These are phyloP conservation scores for Diadumene lineata DNA, from an alignment of 92 coral and sea anemone genomes.

Conservation along the genomic window DNA sequence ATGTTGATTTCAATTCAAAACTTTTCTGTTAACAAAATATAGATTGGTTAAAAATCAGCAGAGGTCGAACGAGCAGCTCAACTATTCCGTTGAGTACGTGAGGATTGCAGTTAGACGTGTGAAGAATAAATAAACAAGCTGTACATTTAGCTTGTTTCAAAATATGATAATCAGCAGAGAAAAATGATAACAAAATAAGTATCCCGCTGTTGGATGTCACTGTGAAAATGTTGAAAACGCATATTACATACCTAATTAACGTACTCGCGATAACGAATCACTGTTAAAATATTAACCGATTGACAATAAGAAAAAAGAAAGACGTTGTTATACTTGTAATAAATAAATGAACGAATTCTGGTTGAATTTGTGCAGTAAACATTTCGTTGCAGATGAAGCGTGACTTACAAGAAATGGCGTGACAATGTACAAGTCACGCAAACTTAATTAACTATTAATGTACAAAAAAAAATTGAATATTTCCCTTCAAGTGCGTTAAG, in stretches of 20 bases:
- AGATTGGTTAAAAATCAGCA: too few species aligned
- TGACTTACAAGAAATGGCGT: slow-evolving; percentile 13
- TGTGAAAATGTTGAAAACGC: not conserved
- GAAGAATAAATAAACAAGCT: not conserved
- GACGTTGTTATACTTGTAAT: too few species aligned
- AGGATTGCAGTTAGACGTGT: not conserved
- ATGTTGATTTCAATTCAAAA: too few species aligned
- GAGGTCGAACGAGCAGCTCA: too few species aligned
- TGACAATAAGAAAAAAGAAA: not conserved
- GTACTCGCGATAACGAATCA: not conserved
- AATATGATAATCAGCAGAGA: slow-evolving; percentile 19
- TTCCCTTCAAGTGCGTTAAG: not conserved
- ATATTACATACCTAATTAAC: not conserved
- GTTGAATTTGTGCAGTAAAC: not conserved
- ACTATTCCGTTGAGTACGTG: not conserved
- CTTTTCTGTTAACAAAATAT: too few species aligned
- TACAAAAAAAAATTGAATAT: not conserved
- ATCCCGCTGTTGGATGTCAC: slow-evolving; percentile 1
- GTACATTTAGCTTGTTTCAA: not conserved
- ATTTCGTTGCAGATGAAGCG: slow-evolving; percentile 30
- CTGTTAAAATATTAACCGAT: not conserved
- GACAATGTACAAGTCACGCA: slow-evolving; percentile 22
- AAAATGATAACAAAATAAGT: slow-evolving; percentile 14
- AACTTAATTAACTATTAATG: not conserved
- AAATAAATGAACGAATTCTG: not conserved